phyloP scores from a whole-genome alignment of 2,888 invertebrate genomes.

The Cyrtodaria siliqua region DNA sequence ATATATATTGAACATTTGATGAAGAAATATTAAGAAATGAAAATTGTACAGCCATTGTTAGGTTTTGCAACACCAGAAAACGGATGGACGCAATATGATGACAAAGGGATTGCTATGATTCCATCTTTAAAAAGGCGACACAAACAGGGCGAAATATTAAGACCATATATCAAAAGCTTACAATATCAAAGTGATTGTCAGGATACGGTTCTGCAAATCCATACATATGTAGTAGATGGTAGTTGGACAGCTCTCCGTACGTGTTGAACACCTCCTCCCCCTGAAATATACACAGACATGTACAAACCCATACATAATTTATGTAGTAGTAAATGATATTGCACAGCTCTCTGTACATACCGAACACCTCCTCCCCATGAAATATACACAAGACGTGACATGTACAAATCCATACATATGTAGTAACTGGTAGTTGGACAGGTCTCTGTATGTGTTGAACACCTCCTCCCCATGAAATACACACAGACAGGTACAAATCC shows the following conservation, averaged over 20 bases:
- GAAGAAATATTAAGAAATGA: too few species aligned
- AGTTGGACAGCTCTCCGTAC: conserved; percentile 84
- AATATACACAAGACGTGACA: conserved; percentile 14
- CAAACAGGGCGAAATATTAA: neutral
- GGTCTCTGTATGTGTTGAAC: conserved; percentile 85
- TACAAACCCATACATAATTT: conserved; percentile 86
- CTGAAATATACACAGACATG: conserved; percentile 70
- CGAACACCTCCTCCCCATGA: conserved; percentile 85
- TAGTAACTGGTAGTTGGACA: conserved; percentile 83
- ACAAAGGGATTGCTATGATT: too few species aligned
- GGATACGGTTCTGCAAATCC: conserved; percentile 84
- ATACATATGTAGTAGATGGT: conserved; percentile 85
- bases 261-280: conserved; percentile 86
- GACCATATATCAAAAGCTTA: conserved; percentile 50
- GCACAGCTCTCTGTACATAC: conserved; percentile 85
- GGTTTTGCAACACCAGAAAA: too few species aligned
- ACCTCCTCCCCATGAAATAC: conserved; percentile 84
- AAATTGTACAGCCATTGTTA: too few species aligned
- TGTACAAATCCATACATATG: conserved; percentile 85
- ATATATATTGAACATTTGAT: too few species aligned
- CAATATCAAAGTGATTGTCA: conserved; percentile 83
- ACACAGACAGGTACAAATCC: too few species aligned
- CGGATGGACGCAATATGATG: too few species aligned
- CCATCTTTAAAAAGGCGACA: neutral
- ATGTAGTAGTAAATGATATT: conserved; percentile 84